Conservation (phyloP, 1,140 invertebrate species). For the Pseudomyrmex pallidus region DNA sequence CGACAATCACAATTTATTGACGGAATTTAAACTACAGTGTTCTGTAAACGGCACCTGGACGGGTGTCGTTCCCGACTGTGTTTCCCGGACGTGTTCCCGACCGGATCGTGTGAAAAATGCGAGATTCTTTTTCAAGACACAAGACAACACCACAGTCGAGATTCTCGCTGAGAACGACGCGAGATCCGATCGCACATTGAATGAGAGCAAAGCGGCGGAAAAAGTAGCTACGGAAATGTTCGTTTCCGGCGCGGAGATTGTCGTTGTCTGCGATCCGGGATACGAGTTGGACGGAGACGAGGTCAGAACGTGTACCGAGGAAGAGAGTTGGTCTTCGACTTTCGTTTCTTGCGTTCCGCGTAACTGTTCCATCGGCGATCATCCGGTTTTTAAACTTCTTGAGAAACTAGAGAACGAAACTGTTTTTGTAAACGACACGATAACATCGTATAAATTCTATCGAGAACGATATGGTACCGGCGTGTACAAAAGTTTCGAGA, state of each 20-base stretch:
- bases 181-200: neutral
- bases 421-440: conserved; percentile 11
- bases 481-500: conserved; percentile 44
- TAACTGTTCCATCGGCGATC: conserved; percentile 65
- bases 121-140: conserved; percentile 58
- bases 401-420: conserved; percentile 5
- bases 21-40: conserved; percentile 78
- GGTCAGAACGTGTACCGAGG: conserved; percentile 66
- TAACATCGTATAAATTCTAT: neutral
- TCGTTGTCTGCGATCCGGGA: conserved; percentile 68
- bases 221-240: conserved; percentile 42
- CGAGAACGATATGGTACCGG: conserved; percentile 13
- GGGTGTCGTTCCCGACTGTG: conserved; percentile 73
- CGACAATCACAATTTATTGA: conserved; percentile 64
- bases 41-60: conserved; percentile 79
- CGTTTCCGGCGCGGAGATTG: conserved; percentile 60
- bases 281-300: conserved; percentile 58
- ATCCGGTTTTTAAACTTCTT: conserved; percentile 67
- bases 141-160: conserved; percentile 40
- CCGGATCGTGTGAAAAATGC: conserved; percentile 67
- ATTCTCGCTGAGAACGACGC: neutral
- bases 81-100: conserved; percentile 64
- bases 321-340: conserved; percentile 70
- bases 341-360: conserved; percentile 56
- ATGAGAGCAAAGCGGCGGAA: neutral